phyloP scores from a whole-genome alignment of 1,140 invertebrate genomes.

The Drosophila sp. region DNA sequence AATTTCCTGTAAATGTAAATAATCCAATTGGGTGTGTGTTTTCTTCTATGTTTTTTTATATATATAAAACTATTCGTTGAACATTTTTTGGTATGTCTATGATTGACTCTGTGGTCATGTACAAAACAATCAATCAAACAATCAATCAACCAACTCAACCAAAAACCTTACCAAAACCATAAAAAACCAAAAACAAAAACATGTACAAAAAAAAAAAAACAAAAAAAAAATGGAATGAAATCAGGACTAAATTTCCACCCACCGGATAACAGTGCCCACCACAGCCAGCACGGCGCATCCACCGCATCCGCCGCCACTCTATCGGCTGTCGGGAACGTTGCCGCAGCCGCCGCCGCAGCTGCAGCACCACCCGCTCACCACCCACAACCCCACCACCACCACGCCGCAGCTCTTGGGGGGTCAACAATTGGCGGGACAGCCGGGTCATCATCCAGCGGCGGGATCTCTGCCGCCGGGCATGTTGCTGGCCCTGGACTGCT shows the following conservation, averaged over 20 bases:
- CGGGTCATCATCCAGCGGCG: conserved; percentile 32
- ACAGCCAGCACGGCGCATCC: conserved; percentile 68
- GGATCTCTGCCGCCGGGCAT: conserved; percentile 70
- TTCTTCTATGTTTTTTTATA: conserved; percentile 82
- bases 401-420: background rate
- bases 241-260: conserved; percentile 83
- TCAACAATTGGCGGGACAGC: conserved; percentile 48
- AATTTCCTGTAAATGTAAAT: conserved; percentile 83
- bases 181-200: conserved; percentile 67
- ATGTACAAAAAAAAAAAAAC: conserved; percentile 72
- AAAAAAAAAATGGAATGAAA: conserved; percentile 68
- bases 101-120: conserved; percentile 83
- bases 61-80: conserved; percentile 83
- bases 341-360: conserved; percentile 51
- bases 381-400: conserved; percentile 42
- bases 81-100: conserved; percentile 83
- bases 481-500: conserved; percentile 83
- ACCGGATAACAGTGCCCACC: conserved; percentile 83
- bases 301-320: conserved; percentile 59
- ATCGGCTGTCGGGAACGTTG: conserved; percentile 64
- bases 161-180: conserved; percentile 64
- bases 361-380: conserved; percentile 53
- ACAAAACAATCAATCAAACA: conserved; percentile 62
- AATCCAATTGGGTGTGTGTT: conserved; percentile 83
- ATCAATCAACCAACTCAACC: conserved; percentile 72